A percentile compares a stretch with the other conserved stretches of the same genome.
These are phyloP conservation scores for Acrossocheilus fasciatus DNA, from an alignment of 2,797 vertebrate species.

Conservation along the genomic window DNA sequence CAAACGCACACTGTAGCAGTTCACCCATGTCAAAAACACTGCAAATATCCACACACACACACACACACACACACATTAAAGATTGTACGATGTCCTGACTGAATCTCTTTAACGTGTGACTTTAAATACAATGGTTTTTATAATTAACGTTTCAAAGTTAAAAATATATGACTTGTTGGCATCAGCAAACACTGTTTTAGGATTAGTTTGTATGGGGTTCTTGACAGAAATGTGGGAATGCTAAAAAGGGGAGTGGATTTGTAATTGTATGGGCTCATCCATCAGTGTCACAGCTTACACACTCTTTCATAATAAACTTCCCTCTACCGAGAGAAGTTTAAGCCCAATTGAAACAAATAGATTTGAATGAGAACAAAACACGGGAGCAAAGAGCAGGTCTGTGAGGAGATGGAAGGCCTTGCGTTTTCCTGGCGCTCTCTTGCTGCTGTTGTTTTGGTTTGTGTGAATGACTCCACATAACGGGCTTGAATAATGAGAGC, in stretches of 20 bases:
- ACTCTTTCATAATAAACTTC: conserved; percentile 67
- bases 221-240: conserved; percentile 47
- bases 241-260: conserved; percentile 56
- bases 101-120: neutral
- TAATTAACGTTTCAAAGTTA: neutral
- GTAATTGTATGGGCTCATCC: conserved; percentile 73
- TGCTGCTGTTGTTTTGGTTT: conserved; percentile 49
- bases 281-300: conserved; percentile 73
- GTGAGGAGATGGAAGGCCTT: conserved; percentile 65
- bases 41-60: conserved; percentile 41
- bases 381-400: conserved; percentile 55
- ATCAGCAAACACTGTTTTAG: neutral
- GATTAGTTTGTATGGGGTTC: neutral
- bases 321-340: conserved; percentile 71
- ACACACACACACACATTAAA: conserved; percentile 25
- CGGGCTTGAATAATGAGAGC: conserved; percentile 65
- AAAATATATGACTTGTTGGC: neutral
- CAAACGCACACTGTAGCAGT: conserved; percentile 95
- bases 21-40: conserved; percentile 98
- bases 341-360: conserved; percentile 71
- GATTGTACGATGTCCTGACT: neutral
- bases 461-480: conserved; percentile 59
- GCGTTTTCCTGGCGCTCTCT: conserved; percentile 62
- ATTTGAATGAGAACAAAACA: conserved; percentile 72
- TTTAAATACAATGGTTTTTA: neutral